A percentile compares a stretch with the other conserved stretches of the same genome.
Evolutionary conservation across 2,888 invertebrate species (phyloP).

Genomic region (Spodoptera exigua): DNA sequence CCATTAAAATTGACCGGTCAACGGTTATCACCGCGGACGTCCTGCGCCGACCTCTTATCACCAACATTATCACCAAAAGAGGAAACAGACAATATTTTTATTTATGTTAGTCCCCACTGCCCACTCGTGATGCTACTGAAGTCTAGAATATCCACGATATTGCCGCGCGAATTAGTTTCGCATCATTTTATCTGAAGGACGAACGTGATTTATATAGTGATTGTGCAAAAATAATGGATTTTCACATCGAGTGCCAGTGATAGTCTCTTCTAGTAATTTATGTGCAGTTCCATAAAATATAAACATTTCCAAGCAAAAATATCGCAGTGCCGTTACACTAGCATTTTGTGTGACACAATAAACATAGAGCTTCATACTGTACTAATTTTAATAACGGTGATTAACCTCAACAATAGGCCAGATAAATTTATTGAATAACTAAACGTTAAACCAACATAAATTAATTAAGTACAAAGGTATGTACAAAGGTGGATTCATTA

Average conservation of each 20-base stretch:
- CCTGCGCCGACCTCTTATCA: slow-evolving; percentile 74
- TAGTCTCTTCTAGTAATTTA: slow-evolving; percentile 4
- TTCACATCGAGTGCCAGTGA: slow-evolving; percentile 20
- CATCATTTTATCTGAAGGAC: slow-evolving; percentile 61
- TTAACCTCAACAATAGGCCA: slow-evolving; percentile 28
- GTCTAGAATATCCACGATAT: slow-evolving; percentile 76
- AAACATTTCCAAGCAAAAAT: slow-evolving; percentile 3
- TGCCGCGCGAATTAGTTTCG: slow-evolving; percentile 69
- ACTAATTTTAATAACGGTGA: slow-evolving; percentile 19
- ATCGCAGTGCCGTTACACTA: slow-evolving; percentile 3
- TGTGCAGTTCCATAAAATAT: slow-evolving; percentile 25
- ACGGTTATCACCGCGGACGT: slow-evolving; percentile 82
- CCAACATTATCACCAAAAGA: slow-evolving; percentile 74
- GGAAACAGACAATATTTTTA: slow-evolving; percentile 86
- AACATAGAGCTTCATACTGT: slow-evolving; percentile 25
- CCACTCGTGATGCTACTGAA: slow-evolving; percentile 64
- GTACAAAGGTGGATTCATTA: slow-evolving; percentile 22
- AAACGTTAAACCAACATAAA: slow-evolving; percentile 28
- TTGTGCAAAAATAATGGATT: slow-evolving; percentile 26
- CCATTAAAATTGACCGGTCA: slow-evolving; percentile 77
- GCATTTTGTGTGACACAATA: slow-evolving; percentile 12
- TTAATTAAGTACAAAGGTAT: slow-evolving; percentile 40
- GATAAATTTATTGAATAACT: slow-evolving; percentile 17
- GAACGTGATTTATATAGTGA: slow-evolving; percentile 63
- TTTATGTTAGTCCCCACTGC: slow-evolving; percentile 76